A percentile compares a stretch with the other conserved stretches of the same genome.
phyloP scores from a whole-genome alignment of 2,797 vertebrate species.

The Centroberyx gerrardi region DNA sequence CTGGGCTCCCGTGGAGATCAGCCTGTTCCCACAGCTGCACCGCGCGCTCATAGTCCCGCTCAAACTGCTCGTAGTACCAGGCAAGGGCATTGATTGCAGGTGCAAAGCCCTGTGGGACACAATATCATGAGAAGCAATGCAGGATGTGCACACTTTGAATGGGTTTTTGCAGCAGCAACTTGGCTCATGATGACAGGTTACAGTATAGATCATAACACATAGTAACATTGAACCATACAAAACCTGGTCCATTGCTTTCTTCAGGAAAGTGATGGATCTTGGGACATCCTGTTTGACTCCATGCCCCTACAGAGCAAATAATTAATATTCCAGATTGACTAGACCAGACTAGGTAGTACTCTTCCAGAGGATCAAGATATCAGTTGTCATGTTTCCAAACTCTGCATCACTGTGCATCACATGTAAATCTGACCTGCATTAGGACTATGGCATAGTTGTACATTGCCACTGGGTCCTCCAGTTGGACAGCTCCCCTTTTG shows the following conservation, averaged over 20 bases:
- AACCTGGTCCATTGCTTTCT: conserved; percentile 85
- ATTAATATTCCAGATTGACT: neutral
- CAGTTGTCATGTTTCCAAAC: conserved; percentile 2
- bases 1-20: conserved; percentile 77
- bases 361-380: neutral
- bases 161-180: neutral
- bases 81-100: conserved; percentile 87
- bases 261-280: conserved; percentile 83
- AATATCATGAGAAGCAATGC: neutral
- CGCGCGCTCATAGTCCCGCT: conserved; percentile 81
- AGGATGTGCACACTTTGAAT: neutral
- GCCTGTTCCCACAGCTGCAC: conserved; percentile 87
- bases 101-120: conserved; percentile 77
- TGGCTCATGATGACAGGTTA: neutral
- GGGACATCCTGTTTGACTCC: conserved; percentile 84
- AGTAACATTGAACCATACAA: conserved; percentile 11
- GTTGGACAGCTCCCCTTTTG: conserved; percentile 82
- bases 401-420: neutral
- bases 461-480: conserved; percentile 84
- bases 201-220: neutral
- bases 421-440: conserved; percentile 77
- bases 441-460: conserved; percentile 89
- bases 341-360: neutral
- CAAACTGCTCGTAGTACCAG: conserved; percentile 87
- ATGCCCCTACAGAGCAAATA: conserved; percentile 77